These are phyloP conservation scores for Polydrusus cervinus DNA, from an alignment of 2,888 invertebrate species.

Conservation along the genomic window DNA sequence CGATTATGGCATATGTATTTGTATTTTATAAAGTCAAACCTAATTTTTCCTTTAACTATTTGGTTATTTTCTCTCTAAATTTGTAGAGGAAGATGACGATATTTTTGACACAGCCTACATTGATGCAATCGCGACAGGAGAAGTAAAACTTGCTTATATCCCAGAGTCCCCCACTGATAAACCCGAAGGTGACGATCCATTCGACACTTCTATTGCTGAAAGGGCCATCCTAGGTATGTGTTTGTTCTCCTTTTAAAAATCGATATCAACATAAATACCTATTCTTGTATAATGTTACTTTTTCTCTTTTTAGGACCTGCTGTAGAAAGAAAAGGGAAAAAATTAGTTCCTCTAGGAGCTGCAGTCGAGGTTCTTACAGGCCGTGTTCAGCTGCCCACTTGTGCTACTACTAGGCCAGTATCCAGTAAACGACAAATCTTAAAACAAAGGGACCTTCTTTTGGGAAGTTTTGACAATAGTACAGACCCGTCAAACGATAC, in stretches of 20 bases:
- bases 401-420: conserved; percentile 72
- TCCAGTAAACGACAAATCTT: conserved; percentile 71
- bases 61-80: background rate
- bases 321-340: conserved; percentile 82
- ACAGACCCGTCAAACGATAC: conserved; percentile 32
- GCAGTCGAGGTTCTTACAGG: conserved; percentile 92
- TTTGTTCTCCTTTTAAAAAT: too few relatives aligned
- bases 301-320: conserved; percentile 74
- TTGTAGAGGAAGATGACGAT: conserved; percentile 81
- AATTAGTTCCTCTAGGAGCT: conserved; percentile 86
- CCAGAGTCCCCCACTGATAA: conserved; percentile 88
- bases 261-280: background rate
- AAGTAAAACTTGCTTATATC: conserved; percentile 88
- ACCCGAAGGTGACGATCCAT: conserved; percentile 82
- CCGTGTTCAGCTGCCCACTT: conserved; percentile 83
- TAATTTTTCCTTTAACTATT: background rate
- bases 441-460: conserved; percentile 78
- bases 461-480: conserved; percentile 77
- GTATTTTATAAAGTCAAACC: too few relatives aligned
- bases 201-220: conserved; percentile 92
- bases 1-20: too few relatives aligned
- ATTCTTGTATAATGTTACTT: background rate
- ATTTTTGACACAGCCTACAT: conserved; percentile 92
- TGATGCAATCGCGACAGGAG: conserved; percentile 89
- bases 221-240: conserved; percentile 78